These are phyloP conservation scores for Diabrotica balteata DNA, from an alignment of 2,888 invertebrate species.

Conservation along the genomic window DNA sequence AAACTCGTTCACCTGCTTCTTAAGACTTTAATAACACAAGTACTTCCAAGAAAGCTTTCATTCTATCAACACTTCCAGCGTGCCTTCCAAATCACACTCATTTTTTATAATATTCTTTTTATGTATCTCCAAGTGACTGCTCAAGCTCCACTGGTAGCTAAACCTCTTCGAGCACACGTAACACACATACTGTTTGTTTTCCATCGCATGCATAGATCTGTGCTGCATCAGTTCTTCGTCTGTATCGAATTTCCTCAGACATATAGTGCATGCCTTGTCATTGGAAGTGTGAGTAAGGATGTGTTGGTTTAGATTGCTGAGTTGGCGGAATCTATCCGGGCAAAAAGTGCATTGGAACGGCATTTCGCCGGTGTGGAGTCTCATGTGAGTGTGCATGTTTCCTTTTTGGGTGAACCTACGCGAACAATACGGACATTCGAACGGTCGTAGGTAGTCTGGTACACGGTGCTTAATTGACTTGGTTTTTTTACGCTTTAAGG, in stretches of 20 bases:
- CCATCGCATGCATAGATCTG: constrained; percentile 3
- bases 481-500: neutral
- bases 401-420: constrained; percentile 14
- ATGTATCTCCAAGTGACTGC: constrained; percentile 5
- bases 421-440: constrained; percentile 2
- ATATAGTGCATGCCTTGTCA: neutral
- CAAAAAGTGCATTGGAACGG: constrained; percentile 9
- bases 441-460: constrained; percentile 6
- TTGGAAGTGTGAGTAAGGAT: constrained; percentile 6
- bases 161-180: constrained; percentile 8
- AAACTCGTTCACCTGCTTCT: too few species aligned
- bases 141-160: constrained; percentile 12
- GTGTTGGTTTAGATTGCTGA: constrained; percentile 13
- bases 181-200: constrained; percentile 7
- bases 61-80: too few species aligned
- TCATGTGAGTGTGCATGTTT: constrained; percentile 11
- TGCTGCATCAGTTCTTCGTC: constrained; percentile 4
- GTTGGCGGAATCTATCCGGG: constrained; percentile 10
- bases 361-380: constrained; percentile 15
- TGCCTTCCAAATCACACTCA: neutral
- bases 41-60: too few species aligned
- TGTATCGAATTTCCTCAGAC: constrained; percentile 1
- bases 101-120: neutral
- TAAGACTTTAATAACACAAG: too few species aligned
- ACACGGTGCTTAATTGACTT: neutral